A percentile compares a stretch with the other conserved stretches of the same genome.
Conservation (phyloP, 2,888 invertebrate species). For the Poecilobothrus nobilitatus region DNA sequence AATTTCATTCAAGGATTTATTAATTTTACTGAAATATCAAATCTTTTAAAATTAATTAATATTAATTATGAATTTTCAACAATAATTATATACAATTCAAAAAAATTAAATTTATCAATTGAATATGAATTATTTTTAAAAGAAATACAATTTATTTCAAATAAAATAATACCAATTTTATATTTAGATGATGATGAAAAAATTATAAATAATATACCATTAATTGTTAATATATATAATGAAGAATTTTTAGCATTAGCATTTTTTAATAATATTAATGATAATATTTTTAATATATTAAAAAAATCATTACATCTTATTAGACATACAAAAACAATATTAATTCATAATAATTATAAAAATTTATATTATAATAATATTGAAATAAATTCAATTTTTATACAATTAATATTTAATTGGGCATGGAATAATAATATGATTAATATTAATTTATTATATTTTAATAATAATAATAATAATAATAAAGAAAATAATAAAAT, state of each 20-base stretch:
- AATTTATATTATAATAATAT: background rate
- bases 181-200: background rate
- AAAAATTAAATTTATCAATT: background rate
- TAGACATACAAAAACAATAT: background rate
- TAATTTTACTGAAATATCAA: background rate
- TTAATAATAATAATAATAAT: background rate
- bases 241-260: background rate
- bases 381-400: background rate
- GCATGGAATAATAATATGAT: background rate
- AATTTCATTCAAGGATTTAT: background rate
- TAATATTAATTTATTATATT: background rate
- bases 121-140: background rate
- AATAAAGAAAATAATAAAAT: background rate
- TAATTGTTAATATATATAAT: background rate
- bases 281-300: background rate
- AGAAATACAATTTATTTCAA: background rate
- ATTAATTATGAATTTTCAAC: background rate
- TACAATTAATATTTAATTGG: background rate
- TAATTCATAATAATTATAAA: background rate
- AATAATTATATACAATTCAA: background rate
- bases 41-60: background rate
- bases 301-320: background rate
- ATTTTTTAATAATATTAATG: background rate
- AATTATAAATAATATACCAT: background rate
- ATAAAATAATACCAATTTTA: background rate